A percentile compares a stretch with the other conserved stretches of the same genome.
These are phyloP conservation scores for Rhadina sibilatrix DNA, from an alignment of 2,113 vertebrate species.

Conservation along the genomic window DNA sequence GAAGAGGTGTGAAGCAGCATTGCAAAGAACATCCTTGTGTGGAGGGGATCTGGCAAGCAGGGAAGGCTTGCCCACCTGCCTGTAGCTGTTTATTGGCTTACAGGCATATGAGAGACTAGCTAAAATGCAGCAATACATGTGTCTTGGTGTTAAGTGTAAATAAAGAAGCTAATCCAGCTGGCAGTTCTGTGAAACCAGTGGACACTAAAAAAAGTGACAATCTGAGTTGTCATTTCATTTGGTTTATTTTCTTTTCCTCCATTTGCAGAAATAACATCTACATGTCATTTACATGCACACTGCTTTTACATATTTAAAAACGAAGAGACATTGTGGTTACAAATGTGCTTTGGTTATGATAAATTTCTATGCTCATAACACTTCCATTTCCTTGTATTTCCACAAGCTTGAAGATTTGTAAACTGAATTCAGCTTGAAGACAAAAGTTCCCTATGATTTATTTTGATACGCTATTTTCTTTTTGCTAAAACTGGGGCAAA, in stretches of 20 bases:
- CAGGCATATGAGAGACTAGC: background rate
- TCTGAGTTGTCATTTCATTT: background rate
- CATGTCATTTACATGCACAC: slow-evolving; percentile 65
- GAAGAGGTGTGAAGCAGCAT: background rate
- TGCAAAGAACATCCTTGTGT: background rate
- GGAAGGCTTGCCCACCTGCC: slow-evolving; percentile 6
- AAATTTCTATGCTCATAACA: slow-evolving; percentile 51
- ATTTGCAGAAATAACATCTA: slow-evolving; percentile 63
- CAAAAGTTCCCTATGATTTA: background rate
- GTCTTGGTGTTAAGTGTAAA: background rate
- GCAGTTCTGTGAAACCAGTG: background rate
- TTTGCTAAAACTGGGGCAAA: slow-evolving; percentile 5
- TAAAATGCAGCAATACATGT: slow-evolving; percentile 1
- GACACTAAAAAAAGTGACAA: background rate
- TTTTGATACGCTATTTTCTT: background rate
- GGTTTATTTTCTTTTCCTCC: slow-evolving; percentile 1
- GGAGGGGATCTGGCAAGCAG: background rate
- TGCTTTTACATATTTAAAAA: slow-evolving; percentile 35
- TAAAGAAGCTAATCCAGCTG: slow-evolving; percentile 3
- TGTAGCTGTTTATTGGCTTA: background rate
- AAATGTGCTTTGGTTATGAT: slow-evolving; percentile 50
- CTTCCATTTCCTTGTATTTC: slow-evolving; percentile 64
- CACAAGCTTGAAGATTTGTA: slow-evolving; percentile 60
- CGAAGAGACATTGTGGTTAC: background rate
- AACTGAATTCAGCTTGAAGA: slow-evolving; percentile 50